Base-by-base conservation (phyloP, 2,888 invertebrate genomes). In the Dryobotodes eremita region DNA sequence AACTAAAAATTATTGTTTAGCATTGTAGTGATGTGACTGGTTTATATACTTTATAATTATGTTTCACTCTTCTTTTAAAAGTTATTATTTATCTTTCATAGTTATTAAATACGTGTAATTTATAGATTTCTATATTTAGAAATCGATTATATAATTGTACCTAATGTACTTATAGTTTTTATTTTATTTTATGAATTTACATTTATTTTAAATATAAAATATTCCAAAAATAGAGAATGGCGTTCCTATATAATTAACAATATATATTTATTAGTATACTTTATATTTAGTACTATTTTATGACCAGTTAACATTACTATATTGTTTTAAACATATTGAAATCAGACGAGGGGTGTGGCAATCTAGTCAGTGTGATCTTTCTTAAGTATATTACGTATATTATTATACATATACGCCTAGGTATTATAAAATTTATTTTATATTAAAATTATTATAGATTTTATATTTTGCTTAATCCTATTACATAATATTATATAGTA, bases 301-400 rank as follows among this genome's bases (percentile, higher is more conserved):
- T 23, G 55, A 31, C 68, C 81, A 83, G 81, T 80, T 84, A 86
- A 68, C 73, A 82, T 82, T 64, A 82, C 80, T 83, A 66, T 61
- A 82, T 64, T 73, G 64, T 77, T 53, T 81, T 70, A 82, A 85
- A 84, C 81, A 83, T 89, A 84, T 83, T 84, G 84, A 91, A 92
- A 94, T 90, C 96, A 95, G 96, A 95, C 95, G 95, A 96, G 92
- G 96, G 96, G 96, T 96, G 96, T 96, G 96, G 93, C 95, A 95
- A 91, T 96, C 96, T 97, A 97, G 96, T 97, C 96, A 97, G 96
- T 95, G 96, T 97, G 96, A 94, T 95, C 93, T 95, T 94, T 94
- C 92, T 79, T 88, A 89, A 87, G 87, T 88, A 82, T 90, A 86
- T 80, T 89, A 88, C 87, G 79, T 90, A 87, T 84, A 90, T 87